Percentiles rank a stretch among this genome's conserved stretches.
Conservation (phyloP, 2,113 vertebrate genomes). For the Eolophus roseicapilla region DNA sequence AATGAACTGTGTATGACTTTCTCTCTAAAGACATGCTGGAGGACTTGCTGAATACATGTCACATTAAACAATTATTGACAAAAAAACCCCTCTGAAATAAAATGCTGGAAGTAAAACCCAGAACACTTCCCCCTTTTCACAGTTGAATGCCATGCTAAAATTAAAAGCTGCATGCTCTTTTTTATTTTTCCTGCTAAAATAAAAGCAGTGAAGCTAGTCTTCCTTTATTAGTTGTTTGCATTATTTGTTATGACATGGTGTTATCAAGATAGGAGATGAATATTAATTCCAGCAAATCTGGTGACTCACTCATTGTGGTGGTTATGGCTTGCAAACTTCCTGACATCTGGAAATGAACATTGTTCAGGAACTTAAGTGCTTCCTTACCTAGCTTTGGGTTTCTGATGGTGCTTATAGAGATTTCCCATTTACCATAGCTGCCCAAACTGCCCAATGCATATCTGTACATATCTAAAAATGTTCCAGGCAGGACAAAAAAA, state of each 20-base stretch:
- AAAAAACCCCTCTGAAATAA: background rate
- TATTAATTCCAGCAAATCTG: slow-evolving; percentile 5
- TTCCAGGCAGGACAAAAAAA: background rate
- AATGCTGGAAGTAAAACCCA: background rate
- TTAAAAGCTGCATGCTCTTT: background rate
- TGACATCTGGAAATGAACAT: background rate
- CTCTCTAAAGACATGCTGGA: background rate
- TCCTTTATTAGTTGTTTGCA: background rate
- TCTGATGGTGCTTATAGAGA: background rate
- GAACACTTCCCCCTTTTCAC: background rate
- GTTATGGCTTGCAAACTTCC: background rate
- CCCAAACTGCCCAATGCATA: background rate
- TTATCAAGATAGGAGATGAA: background rate
- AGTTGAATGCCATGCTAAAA: background rate
- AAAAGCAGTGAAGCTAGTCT: background rate
- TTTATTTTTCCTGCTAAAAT: background rate
- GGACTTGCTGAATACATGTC: background rate
- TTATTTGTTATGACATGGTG: background rate
- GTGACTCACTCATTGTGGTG: background rate
- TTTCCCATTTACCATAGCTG: background rate
- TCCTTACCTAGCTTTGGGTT: background rate
- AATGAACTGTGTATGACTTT: background rate
- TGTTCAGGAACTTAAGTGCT: background rate
- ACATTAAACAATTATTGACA: background rate
- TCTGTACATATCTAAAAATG: background rate